These are phyloP conservation scores for Hafferia zeledoni DNA, from an alignment of 2,797 vertebrate genomes.

Conservation along the genomic window DNA sequence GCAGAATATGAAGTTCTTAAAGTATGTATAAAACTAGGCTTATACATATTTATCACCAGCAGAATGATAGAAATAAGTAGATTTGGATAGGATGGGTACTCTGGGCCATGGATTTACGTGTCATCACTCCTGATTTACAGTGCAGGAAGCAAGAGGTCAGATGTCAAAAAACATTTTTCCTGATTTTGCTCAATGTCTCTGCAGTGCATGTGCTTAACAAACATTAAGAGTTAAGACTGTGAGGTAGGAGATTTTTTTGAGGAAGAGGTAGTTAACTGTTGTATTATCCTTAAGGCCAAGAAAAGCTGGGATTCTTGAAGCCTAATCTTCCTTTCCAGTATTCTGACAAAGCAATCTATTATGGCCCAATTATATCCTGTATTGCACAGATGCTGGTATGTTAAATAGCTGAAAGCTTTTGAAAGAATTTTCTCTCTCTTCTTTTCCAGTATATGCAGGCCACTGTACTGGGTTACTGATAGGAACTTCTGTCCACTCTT, in stretches of 20 bases:
- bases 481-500: background rate
- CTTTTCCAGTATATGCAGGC: background rate
- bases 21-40: background rate
- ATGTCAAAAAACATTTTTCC: background rate
- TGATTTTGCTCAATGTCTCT: background rate
- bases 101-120: background rate
- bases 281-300: background rate
- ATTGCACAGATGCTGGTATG: background rate
- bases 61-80: background rate
- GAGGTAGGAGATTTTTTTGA: background rate
- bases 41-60: background rate
- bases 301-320: background rate
- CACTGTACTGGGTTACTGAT: background rate
- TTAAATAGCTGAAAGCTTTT: background rate
- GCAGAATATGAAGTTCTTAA: background rate
- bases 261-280: background rate
- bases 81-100: background rate
- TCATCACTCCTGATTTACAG: background rate
- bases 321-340: background rate
- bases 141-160: background rate
- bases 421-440: background rate
- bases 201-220: background rate
- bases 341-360: background rate
- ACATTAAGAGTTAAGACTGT: background rate
- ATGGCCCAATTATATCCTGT: background rate